phyloP scores from a whole-genome alignment of 2,888 invertebrate genomes.

The Ichneumoninae sp. region DNA sequence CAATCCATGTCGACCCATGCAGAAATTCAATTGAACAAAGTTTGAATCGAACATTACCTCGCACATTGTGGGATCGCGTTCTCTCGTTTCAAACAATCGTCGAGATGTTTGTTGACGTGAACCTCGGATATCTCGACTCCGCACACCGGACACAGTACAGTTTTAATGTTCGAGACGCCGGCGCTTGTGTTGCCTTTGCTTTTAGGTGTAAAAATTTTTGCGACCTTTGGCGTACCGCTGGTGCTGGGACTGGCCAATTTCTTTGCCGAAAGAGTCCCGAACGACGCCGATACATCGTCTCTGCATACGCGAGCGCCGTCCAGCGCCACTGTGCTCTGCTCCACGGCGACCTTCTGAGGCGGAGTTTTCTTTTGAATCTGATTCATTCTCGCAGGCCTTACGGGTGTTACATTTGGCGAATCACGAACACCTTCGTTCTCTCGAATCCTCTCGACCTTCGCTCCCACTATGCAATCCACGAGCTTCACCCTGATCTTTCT shows the following conservation, averaged over 20 bases:
- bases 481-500: constrained; percentile 80
- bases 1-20: not conserved
- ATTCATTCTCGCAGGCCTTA: constrained; percentile 69
- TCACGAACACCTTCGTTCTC: constrained; percentile 15
- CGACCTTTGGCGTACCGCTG: constrained; percentile 69
- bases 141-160: constrained; percentile 85
- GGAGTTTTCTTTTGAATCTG: constrained; percentile 66
- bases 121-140: constrained; percentile 81
- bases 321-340: not conserved
- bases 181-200: constrained; percentile 67
- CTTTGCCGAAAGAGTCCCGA: not conserved
- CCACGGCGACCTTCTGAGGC: constrained; percentile 35
- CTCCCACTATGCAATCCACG: constrained; percentile 72
- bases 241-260: constrained; percentile 74
- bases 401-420: constrained; percentile 59
- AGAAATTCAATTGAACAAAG: constrained; percentile 2
- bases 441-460: constrained; percentile 60
- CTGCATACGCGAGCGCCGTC: not conserved
- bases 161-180: constrained; percentile 56
- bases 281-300: not conserved
- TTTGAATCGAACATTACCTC: constrained; percentile 62
- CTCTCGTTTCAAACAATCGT: constrained; percentile 84
- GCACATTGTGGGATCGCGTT: constrained; percentile 49
- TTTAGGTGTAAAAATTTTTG: constrained; percentile 77
- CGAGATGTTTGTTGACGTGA: constrained; percentile 85